Evolutionary conservation across 2,113 vertebrate genomes (phyloP).

Genomic region (Orycteropus afer): DNA sequence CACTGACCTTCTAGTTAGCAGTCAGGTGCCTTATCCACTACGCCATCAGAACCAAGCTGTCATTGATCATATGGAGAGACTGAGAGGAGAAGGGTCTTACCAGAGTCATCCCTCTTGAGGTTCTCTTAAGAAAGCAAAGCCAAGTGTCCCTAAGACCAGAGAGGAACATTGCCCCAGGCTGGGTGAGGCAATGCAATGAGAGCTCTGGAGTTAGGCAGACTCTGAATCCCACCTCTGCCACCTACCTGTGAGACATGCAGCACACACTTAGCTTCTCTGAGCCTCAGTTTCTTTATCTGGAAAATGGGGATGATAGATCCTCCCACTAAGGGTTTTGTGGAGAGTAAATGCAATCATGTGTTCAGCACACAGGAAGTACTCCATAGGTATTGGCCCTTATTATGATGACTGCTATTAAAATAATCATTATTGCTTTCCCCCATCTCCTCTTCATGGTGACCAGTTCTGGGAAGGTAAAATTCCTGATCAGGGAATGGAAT

Average conservation of each 20-base stretch:
- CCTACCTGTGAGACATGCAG: background rate
- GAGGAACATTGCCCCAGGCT: background rate
- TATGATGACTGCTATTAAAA: rapidly evolving
- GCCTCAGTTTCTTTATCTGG: background rate
- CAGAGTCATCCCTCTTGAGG: background rate
- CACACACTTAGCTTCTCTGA: background rate
- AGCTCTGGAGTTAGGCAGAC: background rate
- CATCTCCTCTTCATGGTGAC: background rate
- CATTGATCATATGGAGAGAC: background rate
- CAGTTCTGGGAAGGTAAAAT: background rate
- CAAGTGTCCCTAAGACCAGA: background rate
- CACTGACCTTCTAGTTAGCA: too few relatives aligned
- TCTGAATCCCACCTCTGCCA: background rate
- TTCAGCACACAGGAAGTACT: background rate
- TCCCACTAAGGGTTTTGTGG: background rate
- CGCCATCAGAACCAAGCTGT: background rate
- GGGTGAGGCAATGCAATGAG: background rate
- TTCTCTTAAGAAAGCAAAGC: background rate
- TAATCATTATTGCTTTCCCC: background rate
- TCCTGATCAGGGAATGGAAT: background rate
- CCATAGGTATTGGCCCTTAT: background rate
- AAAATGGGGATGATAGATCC: background rate
- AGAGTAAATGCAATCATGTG: background rate
- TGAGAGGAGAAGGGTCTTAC: background rate
- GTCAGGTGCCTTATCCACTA: too few relatives aligned